phyloP scores from a whole-genome alignment of 1,140 invertebrate species.

The Mamestra configurata region DNA sequence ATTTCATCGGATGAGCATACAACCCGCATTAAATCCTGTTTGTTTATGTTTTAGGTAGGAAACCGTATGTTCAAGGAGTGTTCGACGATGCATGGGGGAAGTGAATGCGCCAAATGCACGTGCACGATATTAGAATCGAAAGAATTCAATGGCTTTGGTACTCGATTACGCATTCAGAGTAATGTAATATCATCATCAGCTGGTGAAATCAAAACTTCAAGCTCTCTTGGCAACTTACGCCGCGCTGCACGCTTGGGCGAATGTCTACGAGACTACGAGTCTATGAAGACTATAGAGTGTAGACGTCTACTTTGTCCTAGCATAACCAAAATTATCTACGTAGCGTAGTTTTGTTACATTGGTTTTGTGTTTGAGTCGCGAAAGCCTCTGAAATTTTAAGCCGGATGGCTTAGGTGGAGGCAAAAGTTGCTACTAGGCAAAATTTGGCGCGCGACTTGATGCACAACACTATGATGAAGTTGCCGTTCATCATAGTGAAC shows the following conservation, averaged over 20 bases:
- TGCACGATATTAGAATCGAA: conserved; percentile 41
- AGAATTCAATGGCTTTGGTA: conserved; percentile 1
- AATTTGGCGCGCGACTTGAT: no score
- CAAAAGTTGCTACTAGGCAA: no score
- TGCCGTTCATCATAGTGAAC: no score
- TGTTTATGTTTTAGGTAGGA: not conserved
- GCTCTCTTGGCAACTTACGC: no score
- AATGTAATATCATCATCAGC: not conserved
- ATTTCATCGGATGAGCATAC: not conserved
- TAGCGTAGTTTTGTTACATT: no score
- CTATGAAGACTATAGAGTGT: no score
- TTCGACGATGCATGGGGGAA: conserved; percentile 4
- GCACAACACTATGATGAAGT: no score
- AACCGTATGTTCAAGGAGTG: not conserved
- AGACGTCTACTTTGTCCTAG: no score
- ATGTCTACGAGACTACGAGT: not conserved
- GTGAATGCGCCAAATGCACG: conserved; percentile 45
- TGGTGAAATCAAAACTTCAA: not conserved
- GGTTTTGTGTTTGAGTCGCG: no score
- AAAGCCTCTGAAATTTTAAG: no score
- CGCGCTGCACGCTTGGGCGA: not conserved
- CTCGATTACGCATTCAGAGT: conserved; percentile 1
- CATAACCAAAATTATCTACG: no score
- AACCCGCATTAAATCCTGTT: not conserved
- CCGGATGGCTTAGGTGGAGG: no score